phyloP scores from a whole-genome alignment of 2,888 invertebrate genomes.

The Bursaphelenchus okinawaensis region DNA sequence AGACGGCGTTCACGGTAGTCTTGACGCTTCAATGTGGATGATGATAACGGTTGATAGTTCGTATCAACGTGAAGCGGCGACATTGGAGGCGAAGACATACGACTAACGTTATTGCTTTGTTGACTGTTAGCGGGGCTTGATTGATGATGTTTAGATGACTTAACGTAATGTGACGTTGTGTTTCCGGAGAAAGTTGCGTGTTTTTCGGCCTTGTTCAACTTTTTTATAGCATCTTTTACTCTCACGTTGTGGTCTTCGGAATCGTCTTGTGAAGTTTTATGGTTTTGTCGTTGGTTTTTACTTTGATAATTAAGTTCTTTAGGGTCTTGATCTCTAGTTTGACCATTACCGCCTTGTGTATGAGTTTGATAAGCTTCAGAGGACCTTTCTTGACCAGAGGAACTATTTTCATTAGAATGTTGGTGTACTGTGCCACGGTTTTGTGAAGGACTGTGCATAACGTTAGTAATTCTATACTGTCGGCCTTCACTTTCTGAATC shows the following conservation, averaged over 20 bases:
- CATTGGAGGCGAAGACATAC: not conserved
- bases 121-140: no score
- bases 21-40: not conserved
- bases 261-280: not conserved
- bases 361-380: no score
- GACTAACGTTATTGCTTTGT: not conserved
- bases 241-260: not conserved
- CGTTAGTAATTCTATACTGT: not conserved
- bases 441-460: no score
- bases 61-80: constrained; percentile 5
- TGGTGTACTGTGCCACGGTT: no score
- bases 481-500: not conserved
- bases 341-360: not conserved
- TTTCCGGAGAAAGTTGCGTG: no score
- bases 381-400: no score
- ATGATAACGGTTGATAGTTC: not conserved
- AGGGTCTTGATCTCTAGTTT: no score
- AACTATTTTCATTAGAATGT: no score
- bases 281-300: no score
- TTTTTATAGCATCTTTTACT: not conserved
- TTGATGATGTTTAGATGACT: no score
- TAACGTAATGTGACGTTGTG: no score
- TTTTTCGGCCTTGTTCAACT: no score
- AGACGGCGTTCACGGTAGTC: not conserved
- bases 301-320: not conserved